These are phyloP conservation scores for Drosophila saltans DNA, from an alignment of 1,140 invertebrate species.

Conservation along the genomic window DNA sequence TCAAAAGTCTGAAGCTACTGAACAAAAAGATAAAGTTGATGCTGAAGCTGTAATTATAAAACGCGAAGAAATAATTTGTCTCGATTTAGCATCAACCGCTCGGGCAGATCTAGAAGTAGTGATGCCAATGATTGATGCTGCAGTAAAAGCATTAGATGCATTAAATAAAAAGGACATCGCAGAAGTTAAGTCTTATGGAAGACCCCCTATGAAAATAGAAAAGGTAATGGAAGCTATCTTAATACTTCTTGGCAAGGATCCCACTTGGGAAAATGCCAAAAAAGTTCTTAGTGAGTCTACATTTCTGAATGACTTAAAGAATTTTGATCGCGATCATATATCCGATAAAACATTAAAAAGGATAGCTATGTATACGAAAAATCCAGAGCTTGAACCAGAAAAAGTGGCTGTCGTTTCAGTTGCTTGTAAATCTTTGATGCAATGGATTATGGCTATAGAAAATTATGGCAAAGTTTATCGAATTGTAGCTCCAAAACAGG, in stretches of 20 bases:
- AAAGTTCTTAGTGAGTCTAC: slow-evolving; percentile 91
- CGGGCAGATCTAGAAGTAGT: slow-evolving; percentile 91
- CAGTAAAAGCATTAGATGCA: slow-evolving; percentile 90
- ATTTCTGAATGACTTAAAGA: slow-evolving; percentile 90
- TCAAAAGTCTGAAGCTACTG: slow-evolving; percentile 91
- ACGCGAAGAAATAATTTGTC: slow-evolving; percentile 91
- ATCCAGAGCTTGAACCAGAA: slow-evolving; percentile 93
- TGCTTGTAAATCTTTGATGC: slow-evolving; percentile 92
- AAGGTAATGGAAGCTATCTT: slow-evolving; percentile 95
- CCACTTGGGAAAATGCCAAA: slow-evolving; percentile 93
- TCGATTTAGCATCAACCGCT: slow-evolving; percentile 90
- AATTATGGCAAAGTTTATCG: slow-evolving; percentile 94
- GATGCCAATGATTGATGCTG: slow-evolving; percentile 93
- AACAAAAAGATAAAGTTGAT: slow-evolving; percentile 88
- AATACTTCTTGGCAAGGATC: slow-evolving; percentile 90
- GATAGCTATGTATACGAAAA: slow-evolving; percentile 90
- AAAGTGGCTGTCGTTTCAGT: slow-evolving; percentile 91
- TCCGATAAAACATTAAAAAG: slow-evolving; percentile 91
- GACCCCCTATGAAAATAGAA: slow-evolving; percentile 92
- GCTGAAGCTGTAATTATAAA: slow-evolving; percentile 88
- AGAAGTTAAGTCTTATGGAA: slow-evolving; percentile 93
- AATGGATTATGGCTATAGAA: slow-evolving; percentile 96
- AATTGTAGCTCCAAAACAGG: slow-evolving; percentile 92
- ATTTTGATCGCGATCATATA: slow-evolving; percentile 95
- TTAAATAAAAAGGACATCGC: slow-evolving; percentile 94